A percentile compares a stretch with the other conserved stretches of the same genome.
phyloP scores from a whole-genome alignment of 2,797 vertebrate species.

The Synaphobranchus kaupii region DNA sequence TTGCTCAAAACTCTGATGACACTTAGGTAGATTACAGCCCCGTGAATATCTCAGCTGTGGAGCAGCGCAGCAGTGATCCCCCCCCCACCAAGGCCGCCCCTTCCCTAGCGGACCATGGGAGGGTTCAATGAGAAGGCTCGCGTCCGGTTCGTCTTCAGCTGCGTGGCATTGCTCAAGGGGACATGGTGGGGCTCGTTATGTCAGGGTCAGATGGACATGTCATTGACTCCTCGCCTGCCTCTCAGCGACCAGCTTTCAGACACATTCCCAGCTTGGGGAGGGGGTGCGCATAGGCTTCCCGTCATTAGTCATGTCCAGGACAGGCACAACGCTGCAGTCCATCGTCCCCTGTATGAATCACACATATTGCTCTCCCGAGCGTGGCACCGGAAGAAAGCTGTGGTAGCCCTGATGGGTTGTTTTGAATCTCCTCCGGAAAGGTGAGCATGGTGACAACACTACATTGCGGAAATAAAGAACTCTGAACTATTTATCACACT shows the following conservation, averaged over 20 bases:
- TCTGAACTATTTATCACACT: background rate
- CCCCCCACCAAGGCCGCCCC: background rate
- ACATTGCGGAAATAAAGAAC: background rate
- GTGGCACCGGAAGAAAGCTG: background rate
- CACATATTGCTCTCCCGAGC: background rate
- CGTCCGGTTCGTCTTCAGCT: background rate
- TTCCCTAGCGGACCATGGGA: background rate
- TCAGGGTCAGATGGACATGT: background rate
- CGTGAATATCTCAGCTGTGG: background rate
- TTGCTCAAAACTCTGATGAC: background rate
- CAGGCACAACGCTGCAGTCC: background rate
- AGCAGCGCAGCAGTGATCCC: background rate
- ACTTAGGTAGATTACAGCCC: background rate
- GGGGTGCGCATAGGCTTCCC: background rate
- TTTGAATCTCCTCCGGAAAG: background rate
- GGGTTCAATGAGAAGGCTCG: background rate
- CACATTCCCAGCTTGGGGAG: conserved; percentile 9
- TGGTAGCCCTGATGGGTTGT: background rate
- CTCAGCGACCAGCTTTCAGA: conserved; percentile 14
- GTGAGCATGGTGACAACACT: background rate
- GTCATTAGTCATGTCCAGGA: conserved; percentile 21
- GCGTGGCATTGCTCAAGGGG: background rate
- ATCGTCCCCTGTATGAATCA: background rate
- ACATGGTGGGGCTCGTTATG: background rate
- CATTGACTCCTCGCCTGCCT: background rate